Percentiles rank a stretch among this genome's conserved stretches.
Evolutionary conservation across 2,113 vertebrate genomes (phyloP).

Genomic region (Ariopsis seemanni): DNA sequence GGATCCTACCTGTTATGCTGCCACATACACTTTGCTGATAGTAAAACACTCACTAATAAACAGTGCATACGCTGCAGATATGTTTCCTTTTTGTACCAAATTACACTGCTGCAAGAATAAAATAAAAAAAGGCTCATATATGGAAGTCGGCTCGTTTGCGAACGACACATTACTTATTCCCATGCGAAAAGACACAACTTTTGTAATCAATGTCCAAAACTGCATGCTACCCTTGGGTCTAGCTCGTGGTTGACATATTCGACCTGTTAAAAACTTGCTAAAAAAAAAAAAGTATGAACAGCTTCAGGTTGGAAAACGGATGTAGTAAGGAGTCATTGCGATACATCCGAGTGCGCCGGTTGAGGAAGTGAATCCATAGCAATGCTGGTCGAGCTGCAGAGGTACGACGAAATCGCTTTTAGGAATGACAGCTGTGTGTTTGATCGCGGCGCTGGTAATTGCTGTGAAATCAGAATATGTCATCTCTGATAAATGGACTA

Average conservation of each 20-base stretch:
- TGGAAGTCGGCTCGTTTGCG: background rate
- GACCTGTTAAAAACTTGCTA: background rate
- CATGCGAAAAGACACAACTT: background rate
- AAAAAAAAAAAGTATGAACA: too few relatives aligned
- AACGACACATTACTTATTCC: background rate
- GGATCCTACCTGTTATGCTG: too few relatives aligned
- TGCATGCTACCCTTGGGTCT: background rate
- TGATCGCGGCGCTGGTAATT: background rate
- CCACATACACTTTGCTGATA: too few relatives aligned
- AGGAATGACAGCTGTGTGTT: background rate
- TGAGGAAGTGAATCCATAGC: constrained; percentile 24
- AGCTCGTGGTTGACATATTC: background rate
- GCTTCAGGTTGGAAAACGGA: background rate
- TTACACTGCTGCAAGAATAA: background rate
- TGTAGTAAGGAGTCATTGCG: background rate
- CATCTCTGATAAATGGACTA: background rate
- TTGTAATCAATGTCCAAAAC: background rate
- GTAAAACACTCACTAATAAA: background rate
- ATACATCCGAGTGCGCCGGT: background rate
- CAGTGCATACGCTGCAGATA: background rate
- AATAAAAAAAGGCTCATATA: background rate
- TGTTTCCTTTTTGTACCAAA: background rate
- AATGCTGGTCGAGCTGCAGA: background rate
- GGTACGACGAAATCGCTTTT: background rate
- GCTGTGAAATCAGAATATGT: background rate